These are phyloP conservation scores for Drosophila repletoides DNA, from an alignment of 1,140 invertebrate species.

Conservation along the genomic window DNA sequence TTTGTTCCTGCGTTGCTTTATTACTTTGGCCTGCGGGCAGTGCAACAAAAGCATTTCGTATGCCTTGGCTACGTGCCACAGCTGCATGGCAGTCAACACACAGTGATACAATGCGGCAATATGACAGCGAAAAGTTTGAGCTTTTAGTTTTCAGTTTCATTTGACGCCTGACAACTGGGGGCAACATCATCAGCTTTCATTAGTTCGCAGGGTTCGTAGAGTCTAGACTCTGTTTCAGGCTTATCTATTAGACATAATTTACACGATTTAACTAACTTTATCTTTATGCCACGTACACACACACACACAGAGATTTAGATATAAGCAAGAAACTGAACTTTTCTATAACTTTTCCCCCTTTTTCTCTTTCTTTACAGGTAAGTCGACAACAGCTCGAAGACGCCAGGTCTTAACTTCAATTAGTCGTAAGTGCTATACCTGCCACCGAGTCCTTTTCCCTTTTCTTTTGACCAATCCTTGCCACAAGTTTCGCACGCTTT, in stretches of 20 bases:
- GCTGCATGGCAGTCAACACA: constrained; percentile 4
- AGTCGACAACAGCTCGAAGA: constrained; percentile 38
- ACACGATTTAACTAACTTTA: constrained; percentile 75
- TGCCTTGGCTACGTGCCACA: constrained; percentile 30
- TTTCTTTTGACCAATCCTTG: not conserved
- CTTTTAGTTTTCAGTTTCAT: constrained; percentile 24
- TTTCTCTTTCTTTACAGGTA: constrained; percentile 57
- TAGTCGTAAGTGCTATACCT: constrained; percentile 69
- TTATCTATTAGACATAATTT: constrained; percentile 80
- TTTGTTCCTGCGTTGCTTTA: constrained; percentile 44
- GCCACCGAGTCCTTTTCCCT: not conserved
- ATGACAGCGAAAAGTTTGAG: constrained; percentile 20
- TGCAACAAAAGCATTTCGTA: constrained; percentile 37
- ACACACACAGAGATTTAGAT: not conserved
- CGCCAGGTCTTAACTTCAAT: constrained; percentile 62
- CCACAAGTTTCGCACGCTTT: constrained; percentile 33
- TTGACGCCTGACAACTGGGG: not conserved
- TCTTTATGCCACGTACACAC: constrained; percentile 6
- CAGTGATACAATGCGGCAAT: constrained; percentile 23
- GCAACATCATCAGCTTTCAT: constrained; percentile 41
- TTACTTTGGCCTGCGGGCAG: constrained; percentile 60
- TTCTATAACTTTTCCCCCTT: constrained; percentile 13
- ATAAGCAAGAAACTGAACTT: not conserved
- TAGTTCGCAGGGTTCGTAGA: constrained; percentile 11
- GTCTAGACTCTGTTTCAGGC: constrained; percentile 32